phyloP scores from a whole-genome alignment of 2,797 vertebrate species.

The Sebastes steindachneri region DNA sequence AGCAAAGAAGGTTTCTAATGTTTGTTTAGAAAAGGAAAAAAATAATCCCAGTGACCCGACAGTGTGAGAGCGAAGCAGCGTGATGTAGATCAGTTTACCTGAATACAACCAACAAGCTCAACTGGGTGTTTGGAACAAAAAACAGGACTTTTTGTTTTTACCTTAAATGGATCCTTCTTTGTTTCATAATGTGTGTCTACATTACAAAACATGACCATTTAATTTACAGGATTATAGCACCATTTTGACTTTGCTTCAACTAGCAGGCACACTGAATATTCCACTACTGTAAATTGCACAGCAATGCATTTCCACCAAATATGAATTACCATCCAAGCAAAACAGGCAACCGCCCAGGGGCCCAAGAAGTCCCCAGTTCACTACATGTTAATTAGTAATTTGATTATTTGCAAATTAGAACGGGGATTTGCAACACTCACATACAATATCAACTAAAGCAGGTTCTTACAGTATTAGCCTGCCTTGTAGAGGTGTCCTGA shows the following conservation, averaged over 20 bases:
- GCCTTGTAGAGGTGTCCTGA: not conserved
- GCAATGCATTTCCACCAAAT: not conserved
- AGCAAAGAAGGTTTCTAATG: not conserved
- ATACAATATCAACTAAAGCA: not conserved
- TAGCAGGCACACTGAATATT: not conserved
- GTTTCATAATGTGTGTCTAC: not conserved
- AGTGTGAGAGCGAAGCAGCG: not conserved
- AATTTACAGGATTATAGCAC: not conserved
- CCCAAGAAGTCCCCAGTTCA: not conserved
- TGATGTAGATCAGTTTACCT: conserved; percentile 3
- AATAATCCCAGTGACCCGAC: not conserved
- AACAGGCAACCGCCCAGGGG: not conserved
- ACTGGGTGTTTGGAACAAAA: not conserved
- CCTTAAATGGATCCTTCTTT: not conserved
- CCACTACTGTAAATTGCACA: not conserved
- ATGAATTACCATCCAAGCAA: not conserved
- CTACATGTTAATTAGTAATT: not conserved
- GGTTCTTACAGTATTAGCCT: not conserved
- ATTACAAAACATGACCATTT: not conserved
- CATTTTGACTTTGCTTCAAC: not conserved
- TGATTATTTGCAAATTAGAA: not conserved
- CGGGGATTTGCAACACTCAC: not conserved
- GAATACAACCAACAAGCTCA: not conserved
- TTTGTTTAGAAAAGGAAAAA: conserved; percentile 23
- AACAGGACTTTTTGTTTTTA: not conserved